Base-by-base conservation (phyloP, 2,113 vertebrate species). In the Pseudopipra pipra region DNA sequence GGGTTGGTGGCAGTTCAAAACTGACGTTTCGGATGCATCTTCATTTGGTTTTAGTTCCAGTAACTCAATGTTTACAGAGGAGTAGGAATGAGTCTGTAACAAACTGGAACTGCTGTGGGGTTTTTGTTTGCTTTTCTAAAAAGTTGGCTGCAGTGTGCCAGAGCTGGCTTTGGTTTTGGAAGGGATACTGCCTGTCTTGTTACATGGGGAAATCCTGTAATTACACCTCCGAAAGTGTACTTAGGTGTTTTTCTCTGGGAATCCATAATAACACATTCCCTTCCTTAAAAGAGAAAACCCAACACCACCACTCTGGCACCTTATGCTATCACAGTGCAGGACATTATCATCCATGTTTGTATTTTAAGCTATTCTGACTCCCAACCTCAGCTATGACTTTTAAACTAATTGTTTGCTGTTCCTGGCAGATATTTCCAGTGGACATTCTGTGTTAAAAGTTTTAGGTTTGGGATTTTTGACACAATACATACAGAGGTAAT, bases 91-190 rank as follows among this genome's bases (percentile, higher is more conserved):
- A n/a, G 2, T 27, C 22, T 52, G 20, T 44, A 28, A 44, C 44
- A n/a, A 72, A 43, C 67, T 37, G 9, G 10, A 73, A 35, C 11
- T 0, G 0, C 11, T 21, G 12, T 8, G 18, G 54, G 20, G 6
- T 0, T 70, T 76, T 61, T 44, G 19, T 76, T 75, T 35, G 16
- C 23, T 39, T 82, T 68, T n/a, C 12, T 3, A 5, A 11, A 12
- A 56, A 55, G 46, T 22, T 87, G 39, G 25, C 49, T 80, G 6
- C 9, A 5, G 16, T 9, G 9, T 39, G 46, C 35, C n/a, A n/a
- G 27, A 51, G 20, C 66, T 66, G 56, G 9, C 19, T 71, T 41
- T 1, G 0, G 12, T 87, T 87, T 77, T 56, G 44, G 63, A 78
- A 88, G 55, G 14, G 55, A 17, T 71, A 7, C 66, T 0, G 4